Evolutionary conservation across 2,888 invertebrate species (phyloP).

Genomic region (Epistrophe grossulariae): DNA sequence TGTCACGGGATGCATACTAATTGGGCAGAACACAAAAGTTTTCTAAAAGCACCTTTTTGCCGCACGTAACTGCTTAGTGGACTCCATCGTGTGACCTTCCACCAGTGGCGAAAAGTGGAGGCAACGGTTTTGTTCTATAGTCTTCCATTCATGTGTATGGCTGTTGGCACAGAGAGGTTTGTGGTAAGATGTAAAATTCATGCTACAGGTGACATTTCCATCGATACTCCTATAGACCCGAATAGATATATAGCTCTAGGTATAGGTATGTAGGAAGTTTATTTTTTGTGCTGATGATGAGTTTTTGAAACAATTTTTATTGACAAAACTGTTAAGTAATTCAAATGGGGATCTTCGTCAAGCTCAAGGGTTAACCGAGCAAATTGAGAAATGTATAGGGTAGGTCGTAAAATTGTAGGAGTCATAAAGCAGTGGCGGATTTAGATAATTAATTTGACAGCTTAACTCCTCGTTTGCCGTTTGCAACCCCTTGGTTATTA

Average conservation of each 20-base stretch:
- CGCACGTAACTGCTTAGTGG: conserved; percentile 41
- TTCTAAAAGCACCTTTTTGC: conserved; percentile 71
- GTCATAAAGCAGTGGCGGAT: background rate
- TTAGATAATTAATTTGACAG: background rate
- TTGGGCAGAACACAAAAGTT: conserved; percentile 76
- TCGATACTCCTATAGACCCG: background rate
- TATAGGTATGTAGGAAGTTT: background rate
- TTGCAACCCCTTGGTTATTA: too few relatives aligned
- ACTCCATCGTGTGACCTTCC: background rate
- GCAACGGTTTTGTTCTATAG: background rate
- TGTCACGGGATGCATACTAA: conserved; percentile 77
- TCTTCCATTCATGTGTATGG: background rate
- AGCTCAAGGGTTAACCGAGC: background rate
- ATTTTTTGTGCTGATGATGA: background rate
- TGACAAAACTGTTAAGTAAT: background rate
- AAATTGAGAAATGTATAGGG: background rate
- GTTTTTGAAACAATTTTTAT: background rate
- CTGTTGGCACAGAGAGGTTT: background rate
- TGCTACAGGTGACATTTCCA: conserved; percentile 66
- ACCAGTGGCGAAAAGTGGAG: background rate
- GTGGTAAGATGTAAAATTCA: conserved; percentile 30
- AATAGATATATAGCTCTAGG: background rate
- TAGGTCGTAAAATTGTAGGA: background rate
- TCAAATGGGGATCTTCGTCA: background rate
- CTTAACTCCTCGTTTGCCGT: background rate